Evolutionary conservation across 2,113 vertebrate genomes (phyloP).

Genomic region (Pontoporia blainvillei): DNA sequence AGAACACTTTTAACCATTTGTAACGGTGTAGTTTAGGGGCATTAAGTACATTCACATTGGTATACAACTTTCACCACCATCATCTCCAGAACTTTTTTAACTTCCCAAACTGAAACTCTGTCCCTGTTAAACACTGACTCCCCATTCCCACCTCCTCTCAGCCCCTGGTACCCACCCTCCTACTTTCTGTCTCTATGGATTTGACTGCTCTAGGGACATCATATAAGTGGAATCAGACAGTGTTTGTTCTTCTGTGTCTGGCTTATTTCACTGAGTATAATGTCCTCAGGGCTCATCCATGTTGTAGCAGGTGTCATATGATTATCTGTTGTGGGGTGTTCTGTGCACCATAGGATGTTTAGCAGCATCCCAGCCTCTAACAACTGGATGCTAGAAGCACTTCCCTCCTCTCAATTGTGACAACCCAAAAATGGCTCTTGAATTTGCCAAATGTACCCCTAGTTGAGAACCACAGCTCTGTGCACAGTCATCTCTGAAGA

Average conservation of each 20-base stretch:
- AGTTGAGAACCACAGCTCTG: background rate
- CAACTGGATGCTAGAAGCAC: background rate
- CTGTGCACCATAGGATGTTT: accelerated
- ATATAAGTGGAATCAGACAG: accelerated
- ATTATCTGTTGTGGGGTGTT: accelerated
- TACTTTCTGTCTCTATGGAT: accelerated
- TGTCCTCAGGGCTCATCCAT: accelerated
- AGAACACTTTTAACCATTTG: background rate
- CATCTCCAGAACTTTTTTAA: background rate
- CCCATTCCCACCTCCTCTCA: accelerated
- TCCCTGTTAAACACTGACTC: background rate
- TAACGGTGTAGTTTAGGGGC: background rate
- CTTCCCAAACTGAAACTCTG: background rate
- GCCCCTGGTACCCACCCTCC: accelerated
- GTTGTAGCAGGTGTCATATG: background rate
- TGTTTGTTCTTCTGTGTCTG: background rate
- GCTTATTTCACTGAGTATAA: accelerated
- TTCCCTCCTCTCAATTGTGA: background rate
- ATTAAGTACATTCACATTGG: accelerated
- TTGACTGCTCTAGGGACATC: background rate
- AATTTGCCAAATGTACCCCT: background rate
- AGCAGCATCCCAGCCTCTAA: background rate
- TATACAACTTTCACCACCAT: background rate
- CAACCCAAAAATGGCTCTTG: background rate
- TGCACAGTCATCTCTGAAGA: background rate